Conservation (phyloP, 2,888 invertebrate genomes). For the Conchocele bisecta region DNA sequence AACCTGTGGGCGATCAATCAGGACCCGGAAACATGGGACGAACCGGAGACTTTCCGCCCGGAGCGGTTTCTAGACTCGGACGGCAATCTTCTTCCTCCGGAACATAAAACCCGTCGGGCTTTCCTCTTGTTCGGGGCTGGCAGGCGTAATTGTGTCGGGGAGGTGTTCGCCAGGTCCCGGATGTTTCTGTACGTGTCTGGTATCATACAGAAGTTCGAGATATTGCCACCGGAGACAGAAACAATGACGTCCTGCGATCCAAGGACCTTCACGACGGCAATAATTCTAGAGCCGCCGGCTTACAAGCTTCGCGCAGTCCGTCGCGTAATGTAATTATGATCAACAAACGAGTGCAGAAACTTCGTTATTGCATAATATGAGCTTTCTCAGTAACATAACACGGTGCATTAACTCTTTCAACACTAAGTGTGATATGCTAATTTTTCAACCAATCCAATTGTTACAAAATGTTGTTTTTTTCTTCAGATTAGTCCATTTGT, state of each 20-base stretch:
- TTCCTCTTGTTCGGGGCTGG: constrained; percentile 64
- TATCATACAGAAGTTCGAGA: constrained; percentile 56
- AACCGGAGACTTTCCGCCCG: constrained; percentile 55
- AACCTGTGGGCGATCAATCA: constrained; percentile 51
- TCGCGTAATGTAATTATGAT: too few relatives aligned
- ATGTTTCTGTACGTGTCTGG: constrained; percentile 63
- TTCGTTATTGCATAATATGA: too few relatives aligned
- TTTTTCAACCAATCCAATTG: too few relatives aligned
- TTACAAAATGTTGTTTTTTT: too few relatives aligned
- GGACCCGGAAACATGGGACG: constrained; percentile 50
- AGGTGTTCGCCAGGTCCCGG: constrained; percentile 59
- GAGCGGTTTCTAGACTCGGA: constrained; percentile 52
- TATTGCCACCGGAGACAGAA: not conserved
- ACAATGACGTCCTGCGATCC: constrained; percentile 19
- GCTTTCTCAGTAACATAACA: too few relatives aligned
- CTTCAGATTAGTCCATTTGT: too few relatives aligned
- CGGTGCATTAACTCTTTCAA: too few relatives aligned
- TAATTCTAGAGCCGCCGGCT: constrained; percentile 14
- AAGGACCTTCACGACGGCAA: constrained; percentile 9
- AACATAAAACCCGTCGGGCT: constrained; percentile 48
- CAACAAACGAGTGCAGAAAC: too few relatives aligned
- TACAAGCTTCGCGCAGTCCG: constrained; percentile 2
- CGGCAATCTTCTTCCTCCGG: constrained; percentile 48
- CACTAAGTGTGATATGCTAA: too few relatives aligned
- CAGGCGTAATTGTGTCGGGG: constrained; percentile 65